Conservation (phyloP, 1,140 invertebrate genomes). For the Drosophila seguyi region DNA sequence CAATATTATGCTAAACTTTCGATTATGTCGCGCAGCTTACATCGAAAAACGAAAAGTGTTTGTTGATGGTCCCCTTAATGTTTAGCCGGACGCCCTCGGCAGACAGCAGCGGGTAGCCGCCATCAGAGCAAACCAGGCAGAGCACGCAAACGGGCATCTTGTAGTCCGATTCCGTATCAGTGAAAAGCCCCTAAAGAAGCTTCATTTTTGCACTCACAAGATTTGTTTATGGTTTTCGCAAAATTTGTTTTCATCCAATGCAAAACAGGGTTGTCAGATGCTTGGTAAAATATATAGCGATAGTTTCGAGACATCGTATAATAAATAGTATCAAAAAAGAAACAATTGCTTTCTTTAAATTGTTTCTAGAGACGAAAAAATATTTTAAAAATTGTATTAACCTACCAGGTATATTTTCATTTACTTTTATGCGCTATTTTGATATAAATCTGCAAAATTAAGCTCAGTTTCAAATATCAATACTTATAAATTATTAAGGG, state of each 20-base stretch:
- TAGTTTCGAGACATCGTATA: too few species aligned
- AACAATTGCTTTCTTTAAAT: too few species aligned
- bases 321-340: too few species aligned
- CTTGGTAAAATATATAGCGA: not conserved
- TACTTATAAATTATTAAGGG: too few species aligned
- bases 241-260: constrained; percentile 37
- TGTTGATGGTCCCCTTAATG: constrained; percentile 62
- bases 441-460: too few species aligned
- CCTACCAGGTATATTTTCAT: too few species aligned
- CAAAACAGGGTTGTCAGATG: constrained; percentile 25
- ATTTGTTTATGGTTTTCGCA: constrained; percentile 41
- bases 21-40: constrained; percentile 44
- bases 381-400: too few species aligned
- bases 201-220: constrained; percentile 5
- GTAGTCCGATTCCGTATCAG: not conserved
- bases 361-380: too few species aligned
- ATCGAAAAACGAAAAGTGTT: constrained; percentile 67
- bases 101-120: constrained; percentile 39
- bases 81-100: constrained; percentile 48
- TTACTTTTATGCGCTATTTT: too few species aligned
- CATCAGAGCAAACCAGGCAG: constrained; percentile 46
- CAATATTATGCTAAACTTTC: too few species aligned
- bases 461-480: too few species aligned
- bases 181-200: not conserved
- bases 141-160: constrained; percentile 61